Base-by-base conservation (phyloP, 2,888 invertebrate species). In the Tetranychus piercei region DNA sequence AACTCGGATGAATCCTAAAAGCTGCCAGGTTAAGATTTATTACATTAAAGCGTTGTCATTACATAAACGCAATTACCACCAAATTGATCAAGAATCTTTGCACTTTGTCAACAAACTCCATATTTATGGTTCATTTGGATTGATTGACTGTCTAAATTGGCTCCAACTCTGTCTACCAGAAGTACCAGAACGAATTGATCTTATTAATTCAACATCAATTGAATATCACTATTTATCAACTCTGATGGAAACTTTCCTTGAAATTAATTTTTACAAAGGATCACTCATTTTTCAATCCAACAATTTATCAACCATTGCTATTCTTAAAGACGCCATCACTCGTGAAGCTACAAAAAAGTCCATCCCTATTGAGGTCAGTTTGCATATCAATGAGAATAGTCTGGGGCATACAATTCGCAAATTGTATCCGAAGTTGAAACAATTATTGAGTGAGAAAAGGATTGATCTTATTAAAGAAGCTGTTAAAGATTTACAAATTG, bases 81-180 rank as follows among this genome's bases (percentile, higher is more conserved):
- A 43, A 23, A 44, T 23, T 20, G 71, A 43, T 71, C 18, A 20
- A 44, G 43, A 71, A 8, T 18, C 20, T 34, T 5, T n/a, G 34
- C 15, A 23, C 11, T 22, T 7, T 69, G n/a, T 87, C 82, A 89
- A 90, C 82, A 83, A 85, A 70, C 79, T 84, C 71, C 76, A 84
- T 64, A 82, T 91, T 71, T 86, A 87, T 76, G 93, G 93, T 5
- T 84, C 85, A 65, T 93, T 94, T 83, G 90, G 91, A 76, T 85
- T 90, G 76, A 90, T 90, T 18, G 92, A 95, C 86, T 89, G 94
- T 81, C 94, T 94, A 80, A 88, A 90, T 0, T 96, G 95, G 95
- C 85, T 95, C 8, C 86, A 86, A n/a, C 87, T 89, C 79, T 90
- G 90, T 78, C 84, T 96, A 74, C 92, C 94, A 0, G 92, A 92